Base-by-base conservation (phyloP, 2,888 invertebrate genomes). In the Acrocera orbiculus region DNA sequence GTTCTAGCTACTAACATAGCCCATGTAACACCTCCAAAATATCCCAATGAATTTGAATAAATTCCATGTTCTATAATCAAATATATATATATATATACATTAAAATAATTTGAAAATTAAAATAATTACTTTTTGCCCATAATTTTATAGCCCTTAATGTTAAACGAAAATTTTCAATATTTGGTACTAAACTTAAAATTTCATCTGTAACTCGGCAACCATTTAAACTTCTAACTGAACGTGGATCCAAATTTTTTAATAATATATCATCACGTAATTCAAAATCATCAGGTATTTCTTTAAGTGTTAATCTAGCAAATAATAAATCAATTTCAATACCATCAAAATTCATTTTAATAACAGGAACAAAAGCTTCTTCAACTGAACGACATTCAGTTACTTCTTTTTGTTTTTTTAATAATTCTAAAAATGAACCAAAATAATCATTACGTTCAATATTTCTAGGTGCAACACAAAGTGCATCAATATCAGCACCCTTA, bases 131-230 rank as follows among this genome's bases (percentile, higher is more conserved):
- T 69, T 95, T 96, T 2, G 96, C 96, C 96, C 96, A 98, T 25
- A 98, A 65, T 61, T 98, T 98, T 47, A 98, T 92, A 25, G 93
- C 81, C 41, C 96, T 66, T 35, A 98, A 66, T 5, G 96, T 86
- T 44, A 95, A 69, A 39, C 93, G 70, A 62, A 96, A 98, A 63
- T 82, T 83, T 54, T 92, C 83, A 46, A 85, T 83, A 53, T 93
- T 80, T 16, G 96, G 96, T 49, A 99, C 96, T 32, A 95, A 67
- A 28, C 87, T 75, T 23, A 99, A 64, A 44, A 99, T 96, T 64
- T 98, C 95, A 60, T 99, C 98, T 0, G 98, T 98, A 0, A 98
- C 98, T 37, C 98, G 73, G 53, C 95, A 96, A 19, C 96, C 96
- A 62, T 96, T 98, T 30, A 96, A 69, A 51, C 93, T 95, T 27